Evolutionary conservation across 2,888 invertebrate genomes (phyloP).

Genomic region (Nemapogon koenigi): DNA sequence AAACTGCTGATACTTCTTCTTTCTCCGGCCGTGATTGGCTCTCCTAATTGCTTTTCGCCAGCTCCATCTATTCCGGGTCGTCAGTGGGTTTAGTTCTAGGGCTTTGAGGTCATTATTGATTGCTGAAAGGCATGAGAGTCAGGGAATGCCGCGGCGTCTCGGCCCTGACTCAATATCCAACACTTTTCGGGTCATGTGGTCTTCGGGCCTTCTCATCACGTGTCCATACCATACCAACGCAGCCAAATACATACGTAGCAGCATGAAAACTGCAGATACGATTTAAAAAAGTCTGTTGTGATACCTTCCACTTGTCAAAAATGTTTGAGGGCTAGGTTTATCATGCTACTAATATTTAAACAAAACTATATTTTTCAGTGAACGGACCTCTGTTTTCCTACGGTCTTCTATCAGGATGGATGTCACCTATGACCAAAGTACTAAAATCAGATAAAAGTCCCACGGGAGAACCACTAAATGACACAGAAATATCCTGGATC

Average conservation of each 20-base stretch:
- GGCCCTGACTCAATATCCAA: too few relatives aligned
- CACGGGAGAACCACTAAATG: slow-evolving; percentile 31
- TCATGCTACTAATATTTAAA: slow-evolving; percentile 8
- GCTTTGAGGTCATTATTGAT: too few relatives aligned
- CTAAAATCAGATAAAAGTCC: slow-evolving; percentile 35
- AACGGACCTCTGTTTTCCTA: slow-evolving; percentile 41
- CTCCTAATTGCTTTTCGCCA: too few relatives aligned
- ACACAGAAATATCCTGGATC: slow-evolving; percentile 42
- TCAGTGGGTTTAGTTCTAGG: too few relatives aligned
- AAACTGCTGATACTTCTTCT: background rate
- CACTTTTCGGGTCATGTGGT: too few relatives aligned
- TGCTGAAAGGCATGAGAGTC: too few relatives aligned
- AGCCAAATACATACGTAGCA: background rate
- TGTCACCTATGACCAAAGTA: slow-evolving; percentile 43
- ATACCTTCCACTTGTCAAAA: slow-evolving; percentile 1
- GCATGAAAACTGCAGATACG: background rate
- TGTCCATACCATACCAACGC: too few relatives aligned
- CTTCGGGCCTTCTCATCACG: too few relatives aligned
- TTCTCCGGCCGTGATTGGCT: too few relatives aligned
- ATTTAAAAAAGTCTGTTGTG: slow-evolving; percentile 4
- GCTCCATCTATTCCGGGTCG: too few relatives aligned
- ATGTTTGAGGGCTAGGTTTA: background rate
- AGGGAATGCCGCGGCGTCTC: too few relatives aligned
- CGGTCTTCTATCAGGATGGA: slow-evolving; percentile 48
- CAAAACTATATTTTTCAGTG: slow-evolving; percentile 35